Conservation (phyloP, 1,140 invertebrate species). For the Musca vetustissima region DNA sequence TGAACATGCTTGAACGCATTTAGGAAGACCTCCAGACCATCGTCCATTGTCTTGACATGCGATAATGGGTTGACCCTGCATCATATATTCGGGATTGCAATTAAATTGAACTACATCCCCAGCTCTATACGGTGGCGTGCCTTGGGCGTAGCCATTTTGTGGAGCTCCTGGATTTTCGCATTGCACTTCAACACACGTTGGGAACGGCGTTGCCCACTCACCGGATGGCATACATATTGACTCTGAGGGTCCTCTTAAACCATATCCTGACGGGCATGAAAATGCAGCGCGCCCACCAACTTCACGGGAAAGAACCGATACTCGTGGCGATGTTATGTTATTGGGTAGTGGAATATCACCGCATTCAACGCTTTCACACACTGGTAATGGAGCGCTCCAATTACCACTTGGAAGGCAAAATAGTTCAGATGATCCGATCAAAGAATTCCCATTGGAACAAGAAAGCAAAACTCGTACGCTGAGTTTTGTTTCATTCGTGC, state of each 20-base stretch:
- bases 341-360: conserved; percentile 65
- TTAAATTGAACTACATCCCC: conserved; percentile 83
- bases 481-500: conserved; percentile 70
- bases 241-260: conserved; percentile 71
- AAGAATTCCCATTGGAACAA: conserved; percentile 79
- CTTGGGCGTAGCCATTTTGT: conserved; percentile 75
- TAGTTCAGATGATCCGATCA: conserved; percentile 73
- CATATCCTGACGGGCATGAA: conserved; percentile 79
- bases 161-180: conserved; percentile 71
- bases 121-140: conserved; percentile 71
- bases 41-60: conserved; percentile 85
- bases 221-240: conserved; percentile 76
- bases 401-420: conserved; percentile 78
- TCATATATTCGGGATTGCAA: conserved; percentile 84
- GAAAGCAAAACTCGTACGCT: conserved; percentile 73
- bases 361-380: conserved; percentile 81
- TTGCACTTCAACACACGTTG: conserved; percentile 77
- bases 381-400: conserved; percentile 78
- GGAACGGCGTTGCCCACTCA: conserved; percentile 76
- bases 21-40: conserved; percentile 81
- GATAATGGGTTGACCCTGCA: conserved; percentile 81
- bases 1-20: conserved; percentile 81
- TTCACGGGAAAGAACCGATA: conserved; percentile 70
- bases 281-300: conserved; percentile 78
- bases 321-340: conserved; percentile 62